Conservation (phyloP, 2,113 vertebrate genomes). For the Hemiscyllium ocellatum region DNA sequence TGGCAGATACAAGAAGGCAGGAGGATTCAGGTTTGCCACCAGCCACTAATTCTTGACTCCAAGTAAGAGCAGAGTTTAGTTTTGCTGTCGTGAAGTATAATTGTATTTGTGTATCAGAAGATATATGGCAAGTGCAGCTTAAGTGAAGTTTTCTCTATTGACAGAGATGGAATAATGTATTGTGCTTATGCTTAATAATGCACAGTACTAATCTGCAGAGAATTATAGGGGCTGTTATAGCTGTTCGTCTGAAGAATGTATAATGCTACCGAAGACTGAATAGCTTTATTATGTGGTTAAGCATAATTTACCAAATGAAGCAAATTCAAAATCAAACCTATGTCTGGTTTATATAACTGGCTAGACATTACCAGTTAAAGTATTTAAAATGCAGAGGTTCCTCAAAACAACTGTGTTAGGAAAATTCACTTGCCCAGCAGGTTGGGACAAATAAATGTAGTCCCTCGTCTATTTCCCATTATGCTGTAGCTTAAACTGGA, state of each 20-base stretch:
- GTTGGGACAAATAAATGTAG: background rate
- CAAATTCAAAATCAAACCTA: background rate
- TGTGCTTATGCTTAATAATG: background rate
- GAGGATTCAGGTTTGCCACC: too few species aligned
- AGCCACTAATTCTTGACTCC: too few species aligned
- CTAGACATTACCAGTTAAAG: slow-evolving; percentile 13
- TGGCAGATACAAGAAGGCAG: too few species aligned
- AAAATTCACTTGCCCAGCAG: slow-evolving; percentile 20
- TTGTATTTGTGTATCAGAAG: background rate
- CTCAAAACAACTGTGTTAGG: background rate
- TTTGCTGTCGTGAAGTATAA: background rate
- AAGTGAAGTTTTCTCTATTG: background rate
- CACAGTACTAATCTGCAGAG: background rate
- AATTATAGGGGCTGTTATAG: background rate
- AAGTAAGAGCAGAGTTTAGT: background rate
- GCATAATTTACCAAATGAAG: background rate
- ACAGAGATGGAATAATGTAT: background rate
- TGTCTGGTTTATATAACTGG: slow-evolving; percentile 26
- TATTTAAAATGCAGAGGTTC: slow-evolving; percentile 8
- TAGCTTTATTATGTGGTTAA: slow-evolving; percentile 11
- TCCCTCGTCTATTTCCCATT: background rate
- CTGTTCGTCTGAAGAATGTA: background rate
- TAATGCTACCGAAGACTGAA: background rate
- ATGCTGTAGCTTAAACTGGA: slow-evolving; percentile 8
- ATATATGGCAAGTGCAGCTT: background rate